phyloP scores from a whole-genome alignment of 2,888 invertebrate genomes.

The Pammene aurita region DNA sequence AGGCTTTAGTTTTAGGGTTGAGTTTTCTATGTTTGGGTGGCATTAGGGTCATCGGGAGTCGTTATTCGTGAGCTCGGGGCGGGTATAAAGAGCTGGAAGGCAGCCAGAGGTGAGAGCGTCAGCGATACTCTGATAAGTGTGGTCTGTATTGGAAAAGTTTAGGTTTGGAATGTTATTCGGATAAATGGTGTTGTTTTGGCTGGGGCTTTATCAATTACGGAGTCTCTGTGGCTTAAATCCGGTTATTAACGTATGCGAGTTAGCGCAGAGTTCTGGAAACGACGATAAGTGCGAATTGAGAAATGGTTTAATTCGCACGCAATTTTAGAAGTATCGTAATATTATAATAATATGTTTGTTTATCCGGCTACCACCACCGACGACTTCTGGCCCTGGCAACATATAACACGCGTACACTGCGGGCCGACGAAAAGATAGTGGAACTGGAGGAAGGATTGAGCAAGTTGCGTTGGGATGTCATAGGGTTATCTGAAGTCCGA shows the following conservation, averaged over 20 bases:
- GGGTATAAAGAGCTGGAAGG: slow-evolving; percentile 34
- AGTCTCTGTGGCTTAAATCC: slow-evolving; percentile 14
- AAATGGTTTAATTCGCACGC: neutral
- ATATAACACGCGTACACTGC: too few relatives aligned
- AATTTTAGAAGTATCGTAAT: neutral
- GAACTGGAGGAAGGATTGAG: too few relatives aligned
- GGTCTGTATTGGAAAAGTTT: slow-evolving; percentile 42
- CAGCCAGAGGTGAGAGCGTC: slow-evolving; percentile 39
- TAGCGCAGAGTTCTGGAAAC: slow-evolving; percentile 25
- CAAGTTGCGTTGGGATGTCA: too few relatives aligned
- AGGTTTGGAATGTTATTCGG: slow-evolving; percentile 35
- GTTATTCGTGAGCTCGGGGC: slow-evolving; percentile 30
- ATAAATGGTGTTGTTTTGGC: slow-evolving; percentile 40
- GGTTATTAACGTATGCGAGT: slow-evolving; percentile 13
- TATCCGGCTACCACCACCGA: too few relatives aligned
- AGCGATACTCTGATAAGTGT: slow-evolving; percentile 39
- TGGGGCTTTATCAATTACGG: slow-evolving; percentile 25
- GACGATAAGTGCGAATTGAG: slow-evolving; percentile 11
- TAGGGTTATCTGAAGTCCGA: too few relatives aligned
- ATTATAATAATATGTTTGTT: too few relatives aligned
- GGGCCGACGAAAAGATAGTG: too few relatives aligned
- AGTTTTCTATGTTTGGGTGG: neutral
- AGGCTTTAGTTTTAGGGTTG: neutral
- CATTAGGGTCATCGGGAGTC: slow-evolving; percentile 3
- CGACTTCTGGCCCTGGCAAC: too few relatives aligned